phyloP scores from a whole-genome alignment of 53 echinoderm and acorn worm species.

The Echinometra lucunter region DNA sequence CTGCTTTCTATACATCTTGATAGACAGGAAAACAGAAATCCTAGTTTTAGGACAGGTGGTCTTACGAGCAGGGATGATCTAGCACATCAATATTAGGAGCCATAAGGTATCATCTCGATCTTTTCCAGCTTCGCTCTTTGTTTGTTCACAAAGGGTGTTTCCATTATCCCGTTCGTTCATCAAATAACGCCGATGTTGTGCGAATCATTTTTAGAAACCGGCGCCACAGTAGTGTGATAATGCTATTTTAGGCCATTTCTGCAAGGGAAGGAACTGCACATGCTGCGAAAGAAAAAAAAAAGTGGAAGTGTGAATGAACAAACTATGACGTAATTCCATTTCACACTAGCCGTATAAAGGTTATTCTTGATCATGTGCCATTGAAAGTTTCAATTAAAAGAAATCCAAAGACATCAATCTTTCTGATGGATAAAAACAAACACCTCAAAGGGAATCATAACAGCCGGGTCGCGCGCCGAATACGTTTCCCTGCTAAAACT shows the following conservation, averaged over 20 bases:
- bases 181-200: background rate
- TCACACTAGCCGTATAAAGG: background rate
- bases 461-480: background rate
- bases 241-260: background rate
- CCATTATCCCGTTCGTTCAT: background rate
- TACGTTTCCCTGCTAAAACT: background rate
- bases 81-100: background rate
- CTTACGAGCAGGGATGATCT: slow-evolving; percentile 40
- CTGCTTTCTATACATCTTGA: background rate
- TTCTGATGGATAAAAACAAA: background rate
- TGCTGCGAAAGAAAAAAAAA: background rate
- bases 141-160: background rate
- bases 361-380: background rate
- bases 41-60: slow-evolving; percentile 15
- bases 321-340: slow-evolving; percentile 14
- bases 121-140: background rate
- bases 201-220: background rate
- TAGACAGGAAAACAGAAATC: background rate
- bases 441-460: background rate
- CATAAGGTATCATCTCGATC: background rate
- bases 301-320: background rate
- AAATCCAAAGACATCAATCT: background rate
- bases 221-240: background rate
- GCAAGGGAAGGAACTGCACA: background rate
- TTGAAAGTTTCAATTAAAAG: background rate